Base-by-base conservation (phyloP, 2,797 vertebrate species). In the Parauchenoglanis ngamensis region DNA sequence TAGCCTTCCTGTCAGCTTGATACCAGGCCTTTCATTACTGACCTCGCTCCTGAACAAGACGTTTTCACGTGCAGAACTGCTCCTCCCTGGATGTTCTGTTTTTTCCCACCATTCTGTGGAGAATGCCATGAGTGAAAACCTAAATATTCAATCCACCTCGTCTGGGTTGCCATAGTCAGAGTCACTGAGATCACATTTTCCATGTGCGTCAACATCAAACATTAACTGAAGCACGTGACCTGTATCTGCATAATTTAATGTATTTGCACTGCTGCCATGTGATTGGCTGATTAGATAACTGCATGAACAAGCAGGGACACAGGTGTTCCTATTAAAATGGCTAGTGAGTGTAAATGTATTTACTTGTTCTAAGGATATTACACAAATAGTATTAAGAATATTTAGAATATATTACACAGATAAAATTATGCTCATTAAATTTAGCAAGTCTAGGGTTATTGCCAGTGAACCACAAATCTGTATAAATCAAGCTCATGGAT, bases 381-480 rank as follows among this genome's bases (percentile, higher is more conserved):
- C 70, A 65, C 44, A 65, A 46, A 28, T 21, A 19, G 15, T 67
- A 65, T 49, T 13, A 78, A 65, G 68, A 73, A 56, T 44, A 79
- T 82, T 28, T 46, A 68, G 7, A 7, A 11, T 21, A 67, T 7
- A 23, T 83, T 25, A 57, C 49, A 83, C 44, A 56, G 15, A 63
- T 28, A 78, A 56, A 80, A 57, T 23, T 57, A 67, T 76, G 57
- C 40, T 59, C 54, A 46, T 61, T 59, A 84, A 46, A 46, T 77
- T 56, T 72, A 44, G 35, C 73, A 78, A 52, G 28, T 87, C 82
- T 61, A 78, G 49, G 52, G 35, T 70, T 82, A 85, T 78, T 90
- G 85, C 70, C 72, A 87, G 31, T 61, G 52, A 84, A 75, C 21
- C 72, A 82, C 19, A 15, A 75, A 49, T 85, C 68, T 83, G 35